Evolutionary conservation across 1,140 invertebrate genomes (phyloP).

Genomic region (Drosophila nikananu): DNA sequence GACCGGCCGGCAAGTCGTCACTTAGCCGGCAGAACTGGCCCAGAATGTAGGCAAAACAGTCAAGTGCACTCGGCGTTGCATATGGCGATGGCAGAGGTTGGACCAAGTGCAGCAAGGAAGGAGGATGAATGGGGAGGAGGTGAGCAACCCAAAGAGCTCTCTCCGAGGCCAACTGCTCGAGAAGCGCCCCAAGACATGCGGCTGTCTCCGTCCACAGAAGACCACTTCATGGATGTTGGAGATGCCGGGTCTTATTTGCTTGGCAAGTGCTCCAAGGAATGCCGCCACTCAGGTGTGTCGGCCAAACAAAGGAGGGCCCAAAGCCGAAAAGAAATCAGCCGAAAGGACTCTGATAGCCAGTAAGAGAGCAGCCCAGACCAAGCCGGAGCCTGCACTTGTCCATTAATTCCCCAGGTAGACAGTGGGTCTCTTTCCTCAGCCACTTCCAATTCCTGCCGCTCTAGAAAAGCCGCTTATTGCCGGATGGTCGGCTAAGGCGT

Average conservation of each 20-base stretch:
- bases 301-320: slow-evolving; percentile 47
- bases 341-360: slow-evolving; percentile 13
- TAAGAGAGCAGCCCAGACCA: slow-evolving; percentile 8
- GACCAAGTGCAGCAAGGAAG: slow-evolving; percentile 1
- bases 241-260: slow-evolving; percentile 41
- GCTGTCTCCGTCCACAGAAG: slow-evolving; percentile 38
- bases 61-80: slow-evolving; percentile 44
- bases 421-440: neutral
- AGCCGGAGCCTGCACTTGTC: slow-evolving; percentile 25
- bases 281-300: slow-evolving; percentile 62
- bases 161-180: slow-evolving; percentile 40
- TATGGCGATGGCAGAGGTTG: slow-evolving; percentile 10
- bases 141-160: slow-evolving; percentile 15
- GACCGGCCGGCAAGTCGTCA: slow-evolving; percentile 29
- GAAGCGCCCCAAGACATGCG: slow-evolving; percentile 34
- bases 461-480: slow-evolving; percentile 39
- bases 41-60: slow-evolving; percentile 43
- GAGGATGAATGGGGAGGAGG: neutral
- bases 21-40: slow-evolving; percentile 13
- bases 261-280: slow-evolving; percentile 55
- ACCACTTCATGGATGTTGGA: slow-evolving; percentile 39
- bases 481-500: slow-evolving; percentile 11
- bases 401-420: slow-evolving; percentile 14
- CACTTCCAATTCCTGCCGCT: slow-evolving; percentile 12
- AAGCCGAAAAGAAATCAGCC: slow-evolving; percentile 30